phyloP scores from a whole-genome alignment of 1,140 invertebrate species.

The Euura saliciscinereae region DNA sequence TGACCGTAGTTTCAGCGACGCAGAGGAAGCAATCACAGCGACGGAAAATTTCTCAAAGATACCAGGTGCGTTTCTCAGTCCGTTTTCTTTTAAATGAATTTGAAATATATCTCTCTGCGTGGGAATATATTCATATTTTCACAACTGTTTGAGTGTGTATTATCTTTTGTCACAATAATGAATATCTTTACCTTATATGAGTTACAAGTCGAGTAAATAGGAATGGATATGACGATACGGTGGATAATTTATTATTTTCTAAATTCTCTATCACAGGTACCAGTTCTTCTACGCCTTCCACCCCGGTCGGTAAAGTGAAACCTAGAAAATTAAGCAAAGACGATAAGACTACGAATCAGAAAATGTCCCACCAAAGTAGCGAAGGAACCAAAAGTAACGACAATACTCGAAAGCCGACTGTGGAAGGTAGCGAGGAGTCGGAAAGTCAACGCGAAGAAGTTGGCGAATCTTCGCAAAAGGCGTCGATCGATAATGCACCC shows the following conservation, averaged over 20 bases:
- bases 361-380: constrained; percentile 38
- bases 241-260: constrained; percentile 3
- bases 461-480: not conserved
- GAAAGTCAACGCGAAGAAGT: constrained; percentile 28
- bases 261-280: constrained; percentile 32
- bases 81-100: not conserved
- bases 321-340: constrained; percentile 50
- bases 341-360: constrained; percentile 48
- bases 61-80: constrained; percentile 39
- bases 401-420: not conserved
- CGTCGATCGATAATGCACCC: not conserved
- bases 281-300: constrained; percentile 48
- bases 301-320: constrained; percentile 50
- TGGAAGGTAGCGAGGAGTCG: constrained; percentile 11
- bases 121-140: not conserved
- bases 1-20: constrained; percentile 53
- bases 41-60: constrained; percentile 47
- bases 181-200: not conserved
- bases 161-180: not conserved
- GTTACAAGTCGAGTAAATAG: not conserved
- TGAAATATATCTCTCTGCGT: not conserved
- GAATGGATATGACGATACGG: not conserved
- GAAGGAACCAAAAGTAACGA: not conserved
- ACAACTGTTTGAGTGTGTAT: not conserved
- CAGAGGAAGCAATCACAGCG: constrained; percentile 53